Percentiles rank a stretch among this genome's conserved stretches.
Evolutionary conservation across 1,140 invertebrate species (phyloP).

Genomic region (Hylyphantes graminicola): DNA sequence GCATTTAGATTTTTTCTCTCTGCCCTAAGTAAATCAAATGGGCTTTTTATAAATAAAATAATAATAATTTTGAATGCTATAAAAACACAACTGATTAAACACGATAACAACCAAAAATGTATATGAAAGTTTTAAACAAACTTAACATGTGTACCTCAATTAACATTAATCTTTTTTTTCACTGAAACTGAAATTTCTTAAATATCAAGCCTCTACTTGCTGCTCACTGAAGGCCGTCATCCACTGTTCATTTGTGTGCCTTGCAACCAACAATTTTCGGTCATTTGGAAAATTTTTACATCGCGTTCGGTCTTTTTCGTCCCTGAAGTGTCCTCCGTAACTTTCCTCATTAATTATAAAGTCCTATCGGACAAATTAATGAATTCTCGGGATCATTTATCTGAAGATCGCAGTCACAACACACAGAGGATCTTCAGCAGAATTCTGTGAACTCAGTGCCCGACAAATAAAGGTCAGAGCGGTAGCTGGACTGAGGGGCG

Average conservation of each 20-base stretch:
- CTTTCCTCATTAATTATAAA: conserved; percentile 53
- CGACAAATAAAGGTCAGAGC: conserved; percentile 47
- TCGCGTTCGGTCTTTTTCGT: conserved; percentile 29
- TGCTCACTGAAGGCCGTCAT: not conserved
- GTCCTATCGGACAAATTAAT: conserved; percentile 54
- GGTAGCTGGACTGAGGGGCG: conserved; percentile 33
- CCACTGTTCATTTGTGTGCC: conserved; percentile 5
- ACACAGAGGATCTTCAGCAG: conserved; percentile 27
- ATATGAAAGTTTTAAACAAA: too few species aligned
- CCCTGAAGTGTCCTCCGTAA: conserved; percentile 35
- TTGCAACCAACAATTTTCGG: conserved; percentile 47
- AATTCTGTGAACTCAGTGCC: conserved; percentile 47
- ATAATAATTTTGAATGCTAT: too few species aligned
- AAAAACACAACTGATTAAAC: too few species aligned
- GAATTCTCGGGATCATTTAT: conserved; percentile 55
- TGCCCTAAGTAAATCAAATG: too few species aligned
- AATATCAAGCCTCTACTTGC: not conserved
- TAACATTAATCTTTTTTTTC: too few species aligned
- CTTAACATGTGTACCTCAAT: too few species aligned
- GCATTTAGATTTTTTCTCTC: too few species aligned
- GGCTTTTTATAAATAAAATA: too few species aligned
- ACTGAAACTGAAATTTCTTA: not conserved
- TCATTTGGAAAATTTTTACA: conserved; percentile 45
- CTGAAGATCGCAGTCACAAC: conserved; percentile 46
- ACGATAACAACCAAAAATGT: too few species aligned